Conservation (phyloP, 2,888 invertebrate species). For the Tortrix viridana region DNA sequence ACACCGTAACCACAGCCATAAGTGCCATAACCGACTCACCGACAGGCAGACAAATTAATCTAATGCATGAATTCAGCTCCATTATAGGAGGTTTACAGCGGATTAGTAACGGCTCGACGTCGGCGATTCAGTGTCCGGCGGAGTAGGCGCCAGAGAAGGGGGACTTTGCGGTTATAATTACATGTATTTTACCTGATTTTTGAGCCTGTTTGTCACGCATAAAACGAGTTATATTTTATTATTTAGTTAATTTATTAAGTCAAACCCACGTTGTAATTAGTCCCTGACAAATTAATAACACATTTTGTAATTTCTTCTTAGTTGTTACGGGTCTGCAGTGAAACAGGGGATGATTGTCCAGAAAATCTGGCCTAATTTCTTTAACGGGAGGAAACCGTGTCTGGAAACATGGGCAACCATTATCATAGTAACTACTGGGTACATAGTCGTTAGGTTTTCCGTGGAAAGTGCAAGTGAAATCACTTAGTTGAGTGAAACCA, state of each 20-base stretch:
- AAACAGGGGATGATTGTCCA: too few species aligned
- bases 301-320: too few species aligned
- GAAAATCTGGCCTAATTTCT: background rate
- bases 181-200: background rate
- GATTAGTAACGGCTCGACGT: slow-evolving; percentile 32
- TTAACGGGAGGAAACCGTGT: background rate
- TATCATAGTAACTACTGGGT: slow-evolving; percentile 19
- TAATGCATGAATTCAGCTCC: slow-evolving; percentile 24
- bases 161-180: slow-evolving; percentile 37
- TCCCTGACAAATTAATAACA: too few species aligned
- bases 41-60: slow-evolving; percentile 18
- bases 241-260: too few species aligned
- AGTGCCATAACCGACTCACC: slow-evolving; percentile 15
- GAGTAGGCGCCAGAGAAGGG: slow-evolving; percentile 45
- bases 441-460: slow-evolving; percentile 25
- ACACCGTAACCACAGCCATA: slow-evolving; percentile 20
- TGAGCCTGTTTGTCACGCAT: too few species aligned
- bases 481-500: slow-evolving; percentile 44
- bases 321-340: too few species aligned
- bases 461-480: slow-evolving; percentile 52
- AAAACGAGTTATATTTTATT: too few species aligned
- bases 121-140: slow-evolving; percentile 50
- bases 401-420: slow-evolving; percentile 20
- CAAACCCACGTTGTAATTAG: too few species aligned
- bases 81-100: slow-evolving; percentile 17